Conservation (phyloP, 2,888 invertebrate genomes). For the Orthosia gothica region DNA sequence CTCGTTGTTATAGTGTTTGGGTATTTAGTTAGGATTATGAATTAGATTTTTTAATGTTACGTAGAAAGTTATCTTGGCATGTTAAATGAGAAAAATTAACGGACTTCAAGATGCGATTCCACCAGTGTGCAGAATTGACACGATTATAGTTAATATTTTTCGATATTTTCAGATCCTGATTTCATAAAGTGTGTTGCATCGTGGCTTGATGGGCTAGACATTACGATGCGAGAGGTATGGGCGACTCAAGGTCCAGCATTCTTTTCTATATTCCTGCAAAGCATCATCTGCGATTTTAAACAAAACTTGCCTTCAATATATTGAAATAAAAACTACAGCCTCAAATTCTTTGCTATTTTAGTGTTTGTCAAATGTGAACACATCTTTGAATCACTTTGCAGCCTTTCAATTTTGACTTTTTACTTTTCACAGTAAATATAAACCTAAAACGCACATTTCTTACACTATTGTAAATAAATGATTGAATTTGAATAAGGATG, state of each 20-base stretch:
- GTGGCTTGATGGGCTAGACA: constrained; percentile 28
- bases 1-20: too few species aligned
- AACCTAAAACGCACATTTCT: too few species aligned
- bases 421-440: background rate
- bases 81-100: too few species aligned
- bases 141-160: background rate
- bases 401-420: background rate
- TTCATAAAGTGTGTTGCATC: constrained; percentile 39
- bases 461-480: background rate
- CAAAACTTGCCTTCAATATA: background rate
- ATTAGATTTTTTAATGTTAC: too few species aligned
- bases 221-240: constrained; percentile 65
- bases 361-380: too few species aligned
- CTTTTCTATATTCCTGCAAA: constrained; percentile 69
- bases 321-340: too few species aligned
- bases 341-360: too few species aligned
- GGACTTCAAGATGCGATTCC: too few species aligned
- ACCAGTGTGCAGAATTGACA: too few species aligned
- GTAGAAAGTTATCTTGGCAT: too few species aligned
- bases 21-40: too few species aligned
- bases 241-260: constrained; percentile 62
- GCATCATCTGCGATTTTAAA: constrained; percentile 73
- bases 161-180: constrained; percentile 66
- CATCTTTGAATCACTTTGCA: too few species aligned
- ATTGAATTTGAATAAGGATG: background rate